Conservation (phyloP, 2,113 vertebrate genomes). For the Narcine bancroftii region DNA sequence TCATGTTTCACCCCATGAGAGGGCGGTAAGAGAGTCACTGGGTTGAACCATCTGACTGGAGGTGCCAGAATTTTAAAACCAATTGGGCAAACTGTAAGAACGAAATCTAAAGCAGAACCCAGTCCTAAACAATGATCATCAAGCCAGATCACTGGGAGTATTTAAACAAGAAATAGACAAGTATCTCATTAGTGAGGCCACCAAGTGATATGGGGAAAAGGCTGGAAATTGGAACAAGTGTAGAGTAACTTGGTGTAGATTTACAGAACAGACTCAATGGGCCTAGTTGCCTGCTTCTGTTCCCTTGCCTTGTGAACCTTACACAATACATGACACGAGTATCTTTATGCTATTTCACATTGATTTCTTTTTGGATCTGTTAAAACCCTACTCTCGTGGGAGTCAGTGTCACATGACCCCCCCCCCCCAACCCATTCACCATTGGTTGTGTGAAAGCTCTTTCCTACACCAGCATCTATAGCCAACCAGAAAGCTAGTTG, state of each 20-base stretch:
- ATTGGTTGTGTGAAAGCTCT: too few relatives aligned
- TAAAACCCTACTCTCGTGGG: too few relatives aligned
- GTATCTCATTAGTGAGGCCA: too few relatives aligned
- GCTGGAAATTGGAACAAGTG: too few relatives aligned
- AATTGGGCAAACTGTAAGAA: background rate
- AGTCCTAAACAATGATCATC: background rate
- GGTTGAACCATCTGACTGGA: background rate
- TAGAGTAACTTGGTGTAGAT: too few relatives aligned
- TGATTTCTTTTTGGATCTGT: background rate
- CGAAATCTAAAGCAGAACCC: background rate
- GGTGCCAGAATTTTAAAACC: background rate
- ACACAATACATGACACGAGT: background rate
- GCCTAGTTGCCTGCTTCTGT: too few relatives aligned
- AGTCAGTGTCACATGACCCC: background rate
- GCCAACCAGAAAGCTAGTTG: background rate
- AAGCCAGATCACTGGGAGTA: too few relatives aligned
- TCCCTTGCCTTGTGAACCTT: too few relatives aligned
- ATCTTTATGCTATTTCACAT: background rate
- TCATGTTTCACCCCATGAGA: too few relatives aligned
- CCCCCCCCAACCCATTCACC: background rate
- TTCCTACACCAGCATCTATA: background rate
- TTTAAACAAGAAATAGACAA: too few relatives aligned
- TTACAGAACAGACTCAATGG: too few relatives aligned
- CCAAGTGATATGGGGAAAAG: too few relatives aligned
- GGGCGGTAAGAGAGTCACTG: background rate